Conservation (phyloP, 2,888 invertebrate genomes). For the Nudaria mundana region DNA sequence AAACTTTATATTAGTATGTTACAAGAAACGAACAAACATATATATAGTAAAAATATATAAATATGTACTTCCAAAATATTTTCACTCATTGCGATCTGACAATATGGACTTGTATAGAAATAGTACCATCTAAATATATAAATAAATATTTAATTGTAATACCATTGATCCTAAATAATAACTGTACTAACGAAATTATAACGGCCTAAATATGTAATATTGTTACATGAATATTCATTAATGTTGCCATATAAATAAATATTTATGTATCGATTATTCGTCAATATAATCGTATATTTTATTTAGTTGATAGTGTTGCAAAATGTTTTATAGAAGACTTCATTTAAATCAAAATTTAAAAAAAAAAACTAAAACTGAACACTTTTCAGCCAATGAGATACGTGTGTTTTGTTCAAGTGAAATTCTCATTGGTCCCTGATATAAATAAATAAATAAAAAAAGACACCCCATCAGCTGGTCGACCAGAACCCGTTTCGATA, state of each 20-base stretch:
- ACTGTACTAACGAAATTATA: slow-evolving; percentile 28
- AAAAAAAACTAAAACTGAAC: too few relatives aligned
- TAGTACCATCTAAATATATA: slow-evolving; percentile 32
- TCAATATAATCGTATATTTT: too few relatives aligned
- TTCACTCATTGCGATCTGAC: slow-evolving; percentile 63
- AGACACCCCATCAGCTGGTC: too few relatives aligned
- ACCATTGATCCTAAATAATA: slow-evolving; percentile 34
- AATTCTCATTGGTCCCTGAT: too few relatives aligned
- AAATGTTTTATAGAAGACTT: too few relatives aligned
- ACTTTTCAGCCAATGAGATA: too few relatives aligned
- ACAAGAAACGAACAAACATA: slow-evolving; percentile 32
- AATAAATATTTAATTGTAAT: slow-evolving; percentile 32
- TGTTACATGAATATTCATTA: slow-evolving; percentile 9
- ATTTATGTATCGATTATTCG: neutral
- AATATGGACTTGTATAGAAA: slow-evolving; percentile 47
- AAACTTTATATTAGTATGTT: slow-evolving; percentile 39
- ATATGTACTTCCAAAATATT: slow-evolving; percentile 37
- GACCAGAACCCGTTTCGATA: too few relatives aligned
- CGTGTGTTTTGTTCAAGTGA: too few relatives aligned
- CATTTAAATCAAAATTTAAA: too few relatives aligned
- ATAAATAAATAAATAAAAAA: too few relatives aligned
- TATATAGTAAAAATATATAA: slow-evolving; percentile 36
- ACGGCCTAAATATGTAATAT: slow-evolving; percentile 39
- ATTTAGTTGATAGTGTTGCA: too few relatives aligned
- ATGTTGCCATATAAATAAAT: slow-evolving; percentile 12